A percentile compares a stretch with the other conserved stretches of the same genome.
These are phyloP conservation scores for Phrixothrix hirtus DNA, from an alignment of 2,888 invertebrate genomes.

Conservation along the genomic window DNA sequence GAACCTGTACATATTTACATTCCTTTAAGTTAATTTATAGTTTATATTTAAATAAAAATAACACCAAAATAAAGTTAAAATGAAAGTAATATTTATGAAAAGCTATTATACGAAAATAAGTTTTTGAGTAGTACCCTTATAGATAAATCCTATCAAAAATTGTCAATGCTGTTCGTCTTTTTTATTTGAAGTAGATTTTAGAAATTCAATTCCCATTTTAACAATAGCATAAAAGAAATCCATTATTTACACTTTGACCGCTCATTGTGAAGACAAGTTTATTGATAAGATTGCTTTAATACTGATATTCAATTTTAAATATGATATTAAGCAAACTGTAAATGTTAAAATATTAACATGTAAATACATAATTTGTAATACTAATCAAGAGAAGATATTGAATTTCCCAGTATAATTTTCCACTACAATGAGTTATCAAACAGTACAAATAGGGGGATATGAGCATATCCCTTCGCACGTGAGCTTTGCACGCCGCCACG, in stretches of 20 bases:
- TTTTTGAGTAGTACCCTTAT: no score
- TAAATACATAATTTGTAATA: constrained; percentile 11
- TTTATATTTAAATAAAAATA: no score
- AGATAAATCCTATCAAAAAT: constrained; percentile 12
- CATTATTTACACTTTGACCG: constrained; percentile 51
- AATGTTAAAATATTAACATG: background rate
- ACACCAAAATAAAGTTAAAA: no score
- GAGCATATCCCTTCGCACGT: constrained; percentile 26
- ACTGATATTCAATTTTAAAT: no score
- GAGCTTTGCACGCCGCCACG: constrained; percentile 33
- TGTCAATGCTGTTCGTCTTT: constrained; percentile 16
- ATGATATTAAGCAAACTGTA: background rate
- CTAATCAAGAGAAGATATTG: constrained; percentile 13
- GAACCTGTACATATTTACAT: no score
- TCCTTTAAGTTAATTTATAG: no score
- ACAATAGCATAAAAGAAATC: constrained; percentile 51
- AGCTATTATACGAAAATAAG: no score
- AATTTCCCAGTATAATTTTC: constrained; percentile 26
- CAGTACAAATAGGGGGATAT: constrained; percentile 27
- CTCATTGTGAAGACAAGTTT: constrained; percentile 38
- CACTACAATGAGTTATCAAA: constrained; percentile 28
- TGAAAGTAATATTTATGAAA: no score
- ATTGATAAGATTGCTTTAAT: constrained; percentile 6
- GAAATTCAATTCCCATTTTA: constrained; percentile 52
- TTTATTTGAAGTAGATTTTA: constrained; percentile 29